These are phyloP conservation scores for Linurgus olivaceus DNA, from an alignment of 2,797 vertebrate genomes.

Conservation along the genomic window DNA sequence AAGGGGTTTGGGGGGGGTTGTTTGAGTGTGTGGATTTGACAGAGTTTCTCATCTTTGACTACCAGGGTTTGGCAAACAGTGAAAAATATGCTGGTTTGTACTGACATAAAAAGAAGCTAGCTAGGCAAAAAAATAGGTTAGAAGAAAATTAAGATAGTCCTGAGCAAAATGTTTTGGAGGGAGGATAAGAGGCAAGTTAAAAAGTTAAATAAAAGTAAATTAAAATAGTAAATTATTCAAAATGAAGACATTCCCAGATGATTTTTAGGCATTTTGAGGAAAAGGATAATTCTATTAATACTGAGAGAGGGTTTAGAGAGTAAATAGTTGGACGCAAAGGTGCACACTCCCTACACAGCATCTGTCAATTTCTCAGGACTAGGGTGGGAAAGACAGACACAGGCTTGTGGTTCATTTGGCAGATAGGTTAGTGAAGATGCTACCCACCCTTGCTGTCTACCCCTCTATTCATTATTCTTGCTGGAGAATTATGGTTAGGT, in stretches of 20 bases:
- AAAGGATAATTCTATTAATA: not conserved
- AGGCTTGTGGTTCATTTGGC: not conserved
- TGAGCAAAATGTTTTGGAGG: not conserved
- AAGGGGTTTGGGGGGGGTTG: fast-evolving
- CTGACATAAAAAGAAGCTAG: not conserved
- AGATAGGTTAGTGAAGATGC: not conserved
- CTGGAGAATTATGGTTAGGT: not conserved
- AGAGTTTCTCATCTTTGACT: not conserved
- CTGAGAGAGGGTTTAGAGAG: not conserved
- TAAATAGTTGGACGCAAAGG: not conserved
- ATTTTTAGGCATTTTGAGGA: not conserved
- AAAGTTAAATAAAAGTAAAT: not conserved
- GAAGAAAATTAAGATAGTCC: not conserved
- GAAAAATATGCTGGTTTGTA: not conserved
- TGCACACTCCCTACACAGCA: not conserved
- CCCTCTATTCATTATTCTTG: not conserved
- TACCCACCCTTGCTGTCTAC: not conserved
- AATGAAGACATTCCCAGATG: not conserved
- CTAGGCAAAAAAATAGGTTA: not conserved
- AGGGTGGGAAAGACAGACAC: not conserved
- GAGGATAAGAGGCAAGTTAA: not conserved
- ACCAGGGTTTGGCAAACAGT: not conserved
- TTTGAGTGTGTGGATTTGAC: not conserved
- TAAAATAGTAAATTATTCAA: not conserved
- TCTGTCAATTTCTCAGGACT: not conserved